Evolutionary conservation across 2,888 invertebrate species (phyloP).

Genomic region (Caenorhabditis sp.): DNA sequence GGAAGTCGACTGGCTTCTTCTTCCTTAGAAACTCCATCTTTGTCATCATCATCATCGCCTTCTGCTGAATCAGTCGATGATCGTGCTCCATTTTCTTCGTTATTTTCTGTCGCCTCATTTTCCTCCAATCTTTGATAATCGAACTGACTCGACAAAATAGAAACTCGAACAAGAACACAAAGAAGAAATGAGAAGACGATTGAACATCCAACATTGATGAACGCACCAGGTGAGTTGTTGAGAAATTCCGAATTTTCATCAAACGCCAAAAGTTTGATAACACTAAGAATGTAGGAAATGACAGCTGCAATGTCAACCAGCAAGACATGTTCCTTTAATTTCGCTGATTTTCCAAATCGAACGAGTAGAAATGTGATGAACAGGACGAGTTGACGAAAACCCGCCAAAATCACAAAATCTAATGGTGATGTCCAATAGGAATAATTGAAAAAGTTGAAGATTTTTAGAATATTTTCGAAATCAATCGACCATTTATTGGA

Average conservation of each 20-base stretch:
- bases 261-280: conserved; percentile 21
- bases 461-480: conserved; percentile 1
- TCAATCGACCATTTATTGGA: conserved; percentile 12
- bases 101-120: not conserved
- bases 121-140: conserved; percentile 5
- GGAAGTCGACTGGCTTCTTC: conserved; percentile 34
- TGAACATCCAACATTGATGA: conserved; percentile 17
- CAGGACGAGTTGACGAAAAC: conserved; percentile 26
- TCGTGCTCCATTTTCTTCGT: not conserved
- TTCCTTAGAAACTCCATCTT: conserved; percentile 27
- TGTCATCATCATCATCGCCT: conserved; percentile 16
- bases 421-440: conserved; percentile 30
- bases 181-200: conserved; percentile 15
- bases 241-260: conserved; percentile 22
- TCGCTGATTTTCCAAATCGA: conserved; percentile 14
- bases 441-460: conserved; percentile 19
- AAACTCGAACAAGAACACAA: conserved; percentile 11
- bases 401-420: conserved; percentile 16
- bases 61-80: not conserved
- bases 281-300: conserved; percentile 20
- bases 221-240: conserved; percentile 19
- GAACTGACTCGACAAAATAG: conserved; percentile 7
- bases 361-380: conserved; percentile 17
- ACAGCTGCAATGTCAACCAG: conserved; percentile 14
- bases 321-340: conserved; percentile 9